Base-by-base conservation (phyloP, 2,888 invertebrate genomes). In the Ormyrus nitidulus region DNA sequence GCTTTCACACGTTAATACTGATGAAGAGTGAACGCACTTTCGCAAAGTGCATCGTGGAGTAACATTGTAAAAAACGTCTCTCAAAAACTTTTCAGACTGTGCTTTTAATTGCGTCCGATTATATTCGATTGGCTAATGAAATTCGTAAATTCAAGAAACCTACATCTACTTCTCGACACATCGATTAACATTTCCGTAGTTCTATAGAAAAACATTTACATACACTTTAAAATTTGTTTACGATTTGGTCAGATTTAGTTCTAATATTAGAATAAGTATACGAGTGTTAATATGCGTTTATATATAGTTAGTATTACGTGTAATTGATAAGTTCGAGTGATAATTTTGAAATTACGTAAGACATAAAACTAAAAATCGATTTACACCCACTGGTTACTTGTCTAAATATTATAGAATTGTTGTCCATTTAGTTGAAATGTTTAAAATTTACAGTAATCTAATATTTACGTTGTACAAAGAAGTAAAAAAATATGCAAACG, bases 31-130 rank as follows among this genome's bases (percentile, higher is more conserved):
- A 34, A 62, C 64, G 66, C 76, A 76, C 53, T 51, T n/a, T 66
- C 65, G 65, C 48, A 11, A 66, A 61, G 64, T 62, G 66, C 54
- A 46, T 58, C 54, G 44, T 13, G 6, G 58, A 79, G 58, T 65
- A 79, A 79, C 79, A 79, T 66, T 75, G 66, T 78, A 78, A 77
- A 77, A 77, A 81, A 75, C 48, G 56, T 77, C 34, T 59, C 64
- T 70, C 54, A 53, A 75, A 77, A 74, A 70, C 53, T 70, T 13
- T 44, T 68, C 19, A 72, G 61, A 62, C 65, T 49, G 71, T 74
- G 13, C 44, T 59, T 13, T 68, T 34, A 48, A 48, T 68, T 54
- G 11, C 48, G 49, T 13, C 19, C 19, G 19, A 19, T 19, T 19
- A 19, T 19, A 19, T 19, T 51, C 54, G 54, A 53, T 51, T 59